Evolutionary conservation across 2,113 vertebrate species (phyloP).

Genomic region (Pituophis catenifer): DNA sequence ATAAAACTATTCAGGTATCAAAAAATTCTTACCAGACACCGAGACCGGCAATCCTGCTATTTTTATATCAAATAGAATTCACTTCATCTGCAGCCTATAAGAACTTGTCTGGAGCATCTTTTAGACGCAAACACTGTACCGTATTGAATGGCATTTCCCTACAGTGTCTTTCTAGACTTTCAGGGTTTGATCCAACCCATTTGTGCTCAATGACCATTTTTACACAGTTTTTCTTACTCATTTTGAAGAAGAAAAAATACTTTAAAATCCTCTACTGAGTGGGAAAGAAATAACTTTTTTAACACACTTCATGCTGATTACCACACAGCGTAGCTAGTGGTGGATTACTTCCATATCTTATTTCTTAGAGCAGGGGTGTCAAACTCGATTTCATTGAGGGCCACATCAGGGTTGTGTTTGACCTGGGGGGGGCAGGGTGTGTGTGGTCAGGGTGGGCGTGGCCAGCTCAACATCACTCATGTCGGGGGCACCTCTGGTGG

Average conservation of each 20-base stretch:
- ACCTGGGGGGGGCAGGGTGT: too few species aligned
- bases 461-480: too few species aligned
- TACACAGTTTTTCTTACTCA: not conserved
- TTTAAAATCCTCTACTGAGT: not conserved
- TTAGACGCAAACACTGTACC: not conserved
- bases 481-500: too few species aligned
- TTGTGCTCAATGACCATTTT: not conserved
- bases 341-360: not conserved
- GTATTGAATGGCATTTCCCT: not conserved
- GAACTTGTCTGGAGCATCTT: not conserved
- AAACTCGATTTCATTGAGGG: too few species aligned
- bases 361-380: not conserved
- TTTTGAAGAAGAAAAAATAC: not conserved
- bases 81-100: not conserved
- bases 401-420: too few species aligned
- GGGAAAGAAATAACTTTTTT: not conserved
- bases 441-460: too few species aligned
- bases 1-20: not conserved
- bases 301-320: not conserved
- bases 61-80: not conserved
- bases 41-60: not conserved
- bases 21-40: not conserved
- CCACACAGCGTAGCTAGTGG: not conserved
- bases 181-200: not conserved
- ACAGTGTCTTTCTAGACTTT: not conserved